Conservation (phyloP, 2,888 invertebrate genomes). For the Phanerotoma sp. region DNA sequence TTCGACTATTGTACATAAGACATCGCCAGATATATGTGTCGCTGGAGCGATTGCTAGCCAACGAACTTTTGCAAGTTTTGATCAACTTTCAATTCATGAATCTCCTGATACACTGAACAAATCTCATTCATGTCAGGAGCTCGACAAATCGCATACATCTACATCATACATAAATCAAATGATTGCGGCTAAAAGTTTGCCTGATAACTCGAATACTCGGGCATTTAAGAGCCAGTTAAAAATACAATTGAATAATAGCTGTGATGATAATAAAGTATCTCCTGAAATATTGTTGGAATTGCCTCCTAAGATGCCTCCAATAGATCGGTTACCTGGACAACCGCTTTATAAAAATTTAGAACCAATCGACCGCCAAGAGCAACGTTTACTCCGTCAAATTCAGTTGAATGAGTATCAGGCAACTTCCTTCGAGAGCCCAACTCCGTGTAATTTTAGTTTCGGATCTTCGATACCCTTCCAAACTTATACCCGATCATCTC, state of each 20-base stretch:
- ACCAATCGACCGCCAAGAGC: slow-evolving; percentile 25
- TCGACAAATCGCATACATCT: slow-evolving; percentile 33
- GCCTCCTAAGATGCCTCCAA: slow-evolving; percentile 43
- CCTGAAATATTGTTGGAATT: slow-evolving; percentile 41
- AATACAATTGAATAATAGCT: slow-evolving; percentile 47
- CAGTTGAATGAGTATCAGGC: slow-evolving; percentile 44
- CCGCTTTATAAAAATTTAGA: slow-evolving; percentile 49
- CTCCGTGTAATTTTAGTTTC: slow-evolving; percentile 46
- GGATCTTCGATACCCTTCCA: slow-evolving; percentile 18
- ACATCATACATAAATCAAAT: not conserved
- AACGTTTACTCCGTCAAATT: slow-evolving; percentile 23
- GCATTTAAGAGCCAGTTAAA: slow-evolving; percentile 54
- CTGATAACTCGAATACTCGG: slow-evolving; percentile 38
- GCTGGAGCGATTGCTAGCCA: slow-evolving; percentile 40
- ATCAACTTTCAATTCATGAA: slow-evolving; percentile 39
- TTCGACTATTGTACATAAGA: slow-evolving; percentile 46
- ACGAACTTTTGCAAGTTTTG: slow-evolving; percentile 43
- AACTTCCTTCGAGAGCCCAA: slow-evolving; percentile 54
- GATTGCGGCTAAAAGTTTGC: slow-evolving; percentile 46
- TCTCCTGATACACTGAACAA: slow-evolving; percentile 38
- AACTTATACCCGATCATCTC: slow-evolving; percentile 22
- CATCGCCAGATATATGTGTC: slow-evolving; percentile 47
- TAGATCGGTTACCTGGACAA: slow-evolving; percentile 48
- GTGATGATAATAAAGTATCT: too few relatives aligned
- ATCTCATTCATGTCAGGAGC: slow-evolving; percentile 51